Percentiles rank a stretch among this genome's conserved stretches.
phyloP scores from a whole-genome alignment of 1,140 invertebrate species.

The Drosophila ogumai region DNA sequence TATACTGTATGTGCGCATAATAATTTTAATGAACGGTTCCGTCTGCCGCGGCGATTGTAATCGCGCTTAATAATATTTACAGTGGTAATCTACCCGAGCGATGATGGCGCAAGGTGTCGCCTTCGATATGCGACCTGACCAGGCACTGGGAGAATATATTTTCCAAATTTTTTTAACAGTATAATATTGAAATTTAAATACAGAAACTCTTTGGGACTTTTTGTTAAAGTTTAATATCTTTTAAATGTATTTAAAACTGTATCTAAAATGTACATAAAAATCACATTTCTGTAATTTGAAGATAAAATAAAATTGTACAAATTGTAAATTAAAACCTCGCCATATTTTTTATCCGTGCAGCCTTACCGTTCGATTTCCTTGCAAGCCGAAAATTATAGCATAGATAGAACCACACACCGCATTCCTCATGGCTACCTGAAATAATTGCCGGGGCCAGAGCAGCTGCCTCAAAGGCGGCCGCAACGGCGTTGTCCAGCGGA shows the following conservation, averaged over 20 bases:
- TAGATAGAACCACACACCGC: conserved; percentile 53
- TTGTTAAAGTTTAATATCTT: not conserved
- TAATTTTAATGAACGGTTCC: conserved; percentile 77
- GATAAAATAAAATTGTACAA: not conserved
- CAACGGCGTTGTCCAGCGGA: conserved; percentile 39
- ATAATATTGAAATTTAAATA: not conserved
- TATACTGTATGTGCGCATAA: conserved; percentile 31
- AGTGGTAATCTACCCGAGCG: conserved; percentile 78
- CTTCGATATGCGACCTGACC: conserved; percentile 32
- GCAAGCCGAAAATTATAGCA: conserved; percentile 56
- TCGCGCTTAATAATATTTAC: conserved; percentile 82
- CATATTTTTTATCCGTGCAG: not conserved
- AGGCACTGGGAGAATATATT: conserved; percentile 17
- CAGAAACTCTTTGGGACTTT: not conserved
- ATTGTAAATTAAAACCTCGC: not conserved
- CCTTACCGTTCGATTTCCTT: conserved; percentile 25
- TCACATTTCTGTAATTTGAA: too few species aligned
- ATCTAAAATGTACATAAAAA: too few species aligned
- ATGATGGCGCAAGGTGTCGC: conserved; percentile 69
- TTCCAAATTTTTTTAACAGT: too few species aligned
- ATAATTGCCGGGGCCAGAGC: conserved; percentile 63
- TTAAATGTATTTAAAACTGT: not conserved
- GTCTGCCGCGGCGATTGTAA: conserved; percentile 64
- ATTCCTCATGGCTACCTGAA: conserved; percentile 71
- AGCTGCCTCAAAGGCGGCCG: conserved; percentile 30